Percentiles rank a stretch among this genome's conserved stretches.
These are phyloP conservation scores for Pammene fasciana DNA, from an alignment of 2,888 invertebrate genomes.

Conservation along the genomic window DNA sequence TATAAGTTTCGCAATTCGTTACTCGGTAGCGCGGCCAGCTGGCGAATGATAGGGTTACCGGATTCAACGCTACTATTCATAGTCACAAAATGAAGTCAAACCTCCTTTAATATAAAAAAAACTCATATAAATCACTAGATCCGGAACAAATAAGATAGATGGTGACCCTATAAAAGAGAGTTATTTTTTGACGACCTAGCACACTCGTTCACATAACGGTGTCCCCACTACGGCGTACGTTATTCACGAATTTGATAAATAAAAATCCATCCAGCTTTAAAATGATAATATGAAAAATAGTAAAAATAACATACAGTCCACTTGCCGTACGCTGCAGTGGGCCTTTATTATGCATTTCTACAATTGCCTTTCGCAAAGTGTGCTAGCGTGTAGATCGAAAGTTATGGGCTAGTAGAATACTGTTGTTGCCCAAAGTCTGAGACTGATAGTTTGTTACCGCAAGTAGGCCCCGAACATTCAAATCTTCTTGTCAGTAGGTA, in stretches of 20 bases:
- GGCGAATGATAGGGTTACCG: not conserved
- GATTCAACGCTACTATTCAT: not conserved
- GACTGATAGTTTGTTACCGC: slow-evolving; percentile 30
- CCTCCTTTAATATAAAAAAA: too few relatives aligned
- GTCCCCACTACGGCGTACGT: too few relatives aligned
- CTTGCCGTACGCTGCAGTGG: not conserved
- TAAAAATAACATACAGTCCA: not conserved
- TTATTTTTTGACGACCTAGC: too few relatives aligned
- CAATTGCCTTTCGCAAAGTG: too few relatives aligned
- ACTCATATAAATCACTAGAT: too few relatives aligned
- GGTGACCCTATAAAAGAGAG: too few relatives aligned
- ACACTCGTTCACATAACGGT: too few relatives aligned
- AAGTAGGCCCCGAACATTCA: slow-evolving; percentile 7
- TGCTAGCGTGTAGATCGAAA: not conserved
- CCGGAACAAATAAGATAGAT: too few relatives aligned
- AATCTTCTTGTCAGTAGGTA: slow-evolving; percentile 10
- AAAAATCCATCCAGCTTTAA: not conserved
- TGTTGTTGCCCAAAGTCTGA: slow-evolving; percentile 14
- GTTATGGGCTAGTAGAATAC: slow-evolving; percentile 7
- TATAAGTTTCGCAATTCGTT: not conserved
- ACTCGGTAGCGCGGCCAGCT: not conserved
- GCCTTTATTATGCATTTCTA: not conserved
- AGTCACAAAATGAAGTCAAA: not conserved
- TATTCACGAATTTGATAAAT: not conserved
- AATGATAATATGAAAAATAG: too few relatives aligned